Base-by-base conservation (phyloP, 1,140 invertebrate species). In the Helicoverpa zea region DNA sequence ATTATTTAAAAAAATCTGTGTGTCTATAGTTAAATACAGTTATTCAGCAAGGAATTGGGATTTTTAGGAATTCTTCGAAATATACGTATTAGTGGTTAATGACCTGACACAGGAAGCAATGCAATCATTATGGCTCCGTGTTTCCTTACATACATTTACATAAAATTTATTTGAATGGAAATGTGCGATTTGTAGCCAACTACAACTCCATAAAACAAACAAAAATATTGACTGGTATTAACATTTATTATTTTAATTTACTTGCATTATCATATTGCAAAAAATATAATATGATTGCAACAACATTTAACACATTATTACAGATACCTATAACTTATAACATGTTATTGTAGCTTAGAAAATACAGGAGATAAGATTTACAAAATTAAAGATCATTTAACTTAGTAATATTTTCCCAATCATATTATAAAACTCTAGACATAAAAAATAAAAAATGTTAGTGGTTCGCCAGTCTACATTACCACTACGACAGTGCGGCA, bases 91-190 rank as follows among this genome's bases (percentile, higher is more conserved):
- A 51, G 18, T 59, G 56, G 18, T 63, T 77, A 77, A 77, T 52
- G 75, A 77, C 23, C 35, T 64, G 47, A 77, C 61, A 54, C 49
- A 77, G 75, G 61, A 64, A 66, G 14, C 61, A 30, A 54, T 66
- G 49, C 49, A 47, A 54, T 77, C 59, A 23, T 77, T 77, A 54
- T 66, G 16, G 43, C 73, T 75, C 54, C 54, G 49, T 18, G 70
- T 73, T 73, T 73, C 70, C 52, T 58, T 73, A 58, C 70, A 73
- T 73, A 52, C n/a, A 73, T 73, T 73, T 58, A 73, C 52, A 73
- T 58, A 58, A 58, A 56, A 73, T 73, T 72, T 30, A 13, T 51
- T 43, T 14, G 14, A 58, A 29, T 29, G 70, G 29, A 56, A 56
- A 58, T 73, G 49, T 58, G 54, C 52, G 29, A 35, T 54, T 72